These are phyloP conservation scores for Amphipoea lucens DNA, from an alignment of 2,888 invertebrate genomes.

Conservation along the genomic window DNA sequence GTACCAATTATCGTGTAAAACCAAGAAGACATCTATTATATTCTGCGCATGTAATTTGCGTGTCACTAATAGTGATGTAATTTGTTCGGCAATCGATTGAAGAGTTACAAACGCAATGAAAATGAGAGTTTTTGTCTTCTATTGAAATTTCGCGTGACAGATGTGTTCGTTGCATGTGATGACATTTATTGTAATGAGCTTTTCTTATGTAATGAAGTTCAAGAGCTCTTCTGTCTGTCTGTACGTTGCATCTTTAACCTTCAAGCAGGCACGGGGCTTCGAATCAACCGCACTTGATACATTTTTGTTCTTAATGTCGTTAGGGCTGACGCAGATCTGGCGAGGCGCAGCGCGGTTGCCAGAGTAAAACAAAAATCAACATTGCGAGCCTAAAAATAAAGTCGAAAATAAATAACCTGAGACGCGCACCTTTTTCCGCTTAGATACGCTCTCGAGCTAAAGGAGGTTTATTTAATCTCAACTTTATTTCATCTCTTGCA, in stretches of 20 bases:
- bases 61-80: constrained; percentile 42
- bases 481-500: no score
- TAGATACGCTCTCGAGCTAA: no score
- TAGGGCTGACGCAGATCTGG: no score
- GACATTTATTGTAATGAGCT: neutral
- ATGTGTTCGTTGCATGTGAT: constrained; percentile 8
- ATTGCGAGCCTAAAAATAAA: no score
- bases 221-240: neutral
- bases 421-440: no score
- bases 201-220: neutral
- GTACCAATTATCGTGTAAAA: neutral
- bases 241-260: neutral
- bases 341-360: no score
- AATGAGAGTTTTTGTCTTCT: constrained; percentile 60
- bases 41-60: constrained; percentile 31
- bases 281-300: no score
- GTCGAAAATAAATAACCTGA: no score
- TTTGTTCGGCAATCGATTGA: constrained; percentile 24
- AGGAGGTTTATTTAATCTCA: no score
- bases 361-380: no score
- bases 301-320: no score
- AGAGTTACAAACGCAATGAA: constrained; percentile 52
- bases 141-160: constrained; percentile 37
- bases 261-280: no score
- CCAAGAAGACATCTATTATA: neutral